Conservation (phyloP, 2,797 vertebrate genomes). For the Fringilla coelebs region DNA sequence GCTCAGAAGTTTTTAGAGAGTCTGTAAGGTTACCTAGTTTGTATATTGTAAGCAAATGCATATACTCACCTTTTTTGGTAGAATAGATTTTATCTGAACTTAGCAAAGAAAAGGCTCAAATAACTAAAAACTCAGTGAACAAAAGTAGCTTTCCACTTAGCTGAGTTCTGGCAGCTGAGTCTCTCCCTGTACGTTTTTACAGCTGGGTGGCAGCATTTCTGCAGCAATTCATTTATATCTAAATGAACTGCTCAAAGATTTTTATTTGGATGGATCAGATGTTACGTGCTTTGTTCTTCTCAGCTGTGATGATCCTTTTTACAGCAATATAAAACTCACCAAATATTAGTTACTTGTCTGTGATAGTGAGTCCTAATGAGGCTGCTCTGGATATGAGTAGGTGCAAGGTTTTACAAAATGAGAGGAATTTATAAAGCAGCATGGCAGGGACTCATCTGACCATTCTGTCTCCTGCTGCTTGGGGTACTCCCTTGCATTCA, state of each 20-base stretch:
- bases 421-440: not conserved
- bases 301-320: not conserved
- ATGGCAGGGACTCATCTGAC: not conserved
- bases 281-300: not conserved
- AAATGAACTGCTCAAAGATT: not conserved
- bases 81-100: not conserved
- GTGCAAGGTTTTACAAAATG: not conserved
- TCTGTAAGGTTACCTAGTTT: not conserved
- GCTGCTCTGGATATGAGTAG: not conserved
- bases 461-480: not conserved
- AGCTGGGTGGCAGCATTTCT: conserved; percentile 58
- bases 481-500: not conserved
- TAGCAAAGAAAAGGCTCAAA: not conserved
- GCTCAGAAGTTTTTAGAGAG: not conserved
- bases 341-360: not conserved
- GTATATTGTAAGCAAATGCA: not conserved
- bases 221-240: not conserved
- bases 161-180: not conserved
- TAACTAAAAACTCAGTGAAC: not conserved
- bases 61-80: not conserved
- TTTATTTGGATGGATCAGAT: not conserved
- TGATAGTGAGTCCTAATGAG: not conserved
- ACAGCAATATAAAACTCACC: not conserved
- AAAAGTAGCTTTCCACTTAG: not conserved
- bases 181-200: not conserved